These are phyloP conservation scores for Anas platyrhynchos DNA, from an alignment of 2,113 vertebrate species.

Conservation along the genomic window DNA sequence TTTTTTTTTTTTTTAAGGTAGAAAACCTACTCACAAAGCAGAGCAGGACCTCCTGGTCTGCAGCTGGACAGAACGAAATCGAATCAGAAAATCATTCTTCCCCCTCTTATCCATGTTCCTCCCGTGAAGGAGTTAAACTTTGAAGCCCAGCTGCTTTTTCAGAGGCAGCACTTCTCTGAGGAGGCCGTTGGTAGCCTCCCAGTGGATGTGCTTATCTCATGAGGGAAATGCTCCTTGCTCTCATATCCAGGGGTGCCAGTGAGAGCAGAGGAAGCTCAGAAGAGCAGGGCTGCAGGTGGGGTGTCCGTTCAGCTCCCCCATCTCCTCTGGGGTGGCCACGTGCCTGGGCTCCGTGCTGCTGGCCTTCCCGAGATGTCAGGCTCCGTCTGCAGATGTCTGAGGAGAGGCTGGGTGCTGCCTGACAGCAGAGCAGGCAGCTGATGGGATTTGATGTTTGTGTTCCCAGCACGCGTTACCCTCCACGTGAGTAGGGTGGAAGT, in stretches of 20 bases:
- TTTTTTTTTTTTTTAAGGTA: not conserved
- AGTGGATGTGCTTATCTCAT: not conserved
- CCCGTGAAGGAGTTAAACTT: not conserved
- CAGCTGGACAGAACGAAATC: not conserved
- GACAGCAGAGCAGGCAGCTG: not conserved
- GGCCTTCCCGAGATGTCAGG: not conserved
- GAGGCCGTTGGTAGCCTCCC: not conserved
- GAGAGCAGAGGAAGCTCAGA: not conserved
- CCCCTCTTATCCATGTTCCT: not conserved
- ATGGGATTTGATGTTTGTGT: not conserved
- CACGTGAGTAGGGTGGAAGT: not conserved
- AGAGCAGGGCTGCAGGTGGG: not conserved
- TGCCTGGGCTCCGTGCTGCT: not conserved
- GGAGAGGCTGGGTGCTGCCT: not conserved
- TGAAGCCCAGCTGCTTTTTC: not conserved
- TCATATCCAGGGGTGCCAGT: not conserved
- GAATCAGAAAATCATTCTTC: not conserved
- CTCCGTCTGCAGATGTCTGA: not conserved
- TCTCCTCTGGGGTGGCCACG: not conserved
- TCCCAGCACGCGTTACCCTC: not conserved
- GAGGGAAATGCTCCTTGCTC: not conserved
- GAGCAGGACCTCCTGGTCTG: not conserved
- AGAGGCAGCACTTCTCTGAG: not conserved
- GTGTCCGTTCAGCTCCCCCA: not conserved
- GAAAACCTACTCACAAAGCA: not conserved